A percentile compares a stretch with the other conserved stretches of the same genome.
phyloP scores from a whole-genome alignment of 2,888 invertebrate species.

The Cantharis nigra region DNA sequence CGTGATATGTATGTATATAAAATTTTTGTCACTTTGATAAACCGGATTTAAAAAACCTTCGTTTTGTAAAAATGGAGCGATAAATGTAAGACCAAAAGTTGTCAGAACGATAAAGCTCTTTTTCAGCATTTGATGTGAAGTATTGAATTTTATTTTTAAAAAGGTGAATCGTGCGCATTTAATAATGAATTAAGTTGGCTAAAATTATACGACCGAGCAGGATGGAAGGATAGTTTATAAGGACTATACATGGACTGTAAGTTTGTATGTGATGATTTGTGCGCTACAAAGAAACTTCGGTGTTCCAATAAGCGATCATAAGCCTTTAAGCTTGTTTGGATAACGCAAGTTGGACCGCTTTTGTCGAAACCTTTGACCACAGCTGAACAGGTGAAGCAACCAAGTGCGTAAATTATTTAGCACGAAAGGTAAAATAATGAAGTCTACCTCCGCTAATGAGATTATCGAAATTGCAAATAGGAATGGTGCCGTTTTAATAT shows the following conservation, averaged over 20 bases:
- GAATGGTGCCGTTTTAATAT: neutral
- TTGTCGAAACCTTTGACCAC: slow-evolving; percentile 29
- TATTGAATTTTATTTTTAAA: neutral
- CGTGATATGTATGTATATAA: neutral
- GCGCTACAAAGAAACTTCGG: neutral
- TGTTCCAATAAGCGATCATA: slow-evolving; percentile 19
- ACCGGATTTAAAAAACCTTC: neutral
- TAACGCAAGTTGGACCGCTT: slow-evolving; percentile 15
- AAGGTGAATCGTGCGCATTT: too few relatives aligned
- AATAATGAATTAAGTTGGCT: neutral
- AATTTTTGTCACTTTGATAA: slow-evolving; percentile 3
- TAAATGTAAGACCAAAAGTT: neutral
- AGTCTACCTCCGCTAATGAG: neutral
- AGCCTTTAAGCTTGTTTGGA: slow-evolving; percentile 29
- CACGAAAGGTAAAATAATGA: slow-evolving; percentile 1
- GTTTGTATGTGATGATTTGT: neutral
- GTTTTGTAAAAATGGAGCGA: neutral
- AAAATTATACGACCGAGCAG: neutral
- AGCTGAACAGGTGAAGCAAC: slow-evolving; percentile 37
- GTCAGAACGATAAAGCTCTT: neutral
- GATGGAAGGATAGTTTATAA: neutral
- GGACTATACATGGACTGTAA: neutral
- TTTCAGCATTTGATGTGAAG: neutral
- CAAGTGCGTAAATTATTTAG: slow-evolving; percentile 49
- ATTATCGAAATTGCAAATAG: neutral